Evolutionary conservation across 2,113 vertebrate species (phyloP), one percentile per base, ranked within the genome.

Genomic region (Mormyrus iriodes): DNA sequence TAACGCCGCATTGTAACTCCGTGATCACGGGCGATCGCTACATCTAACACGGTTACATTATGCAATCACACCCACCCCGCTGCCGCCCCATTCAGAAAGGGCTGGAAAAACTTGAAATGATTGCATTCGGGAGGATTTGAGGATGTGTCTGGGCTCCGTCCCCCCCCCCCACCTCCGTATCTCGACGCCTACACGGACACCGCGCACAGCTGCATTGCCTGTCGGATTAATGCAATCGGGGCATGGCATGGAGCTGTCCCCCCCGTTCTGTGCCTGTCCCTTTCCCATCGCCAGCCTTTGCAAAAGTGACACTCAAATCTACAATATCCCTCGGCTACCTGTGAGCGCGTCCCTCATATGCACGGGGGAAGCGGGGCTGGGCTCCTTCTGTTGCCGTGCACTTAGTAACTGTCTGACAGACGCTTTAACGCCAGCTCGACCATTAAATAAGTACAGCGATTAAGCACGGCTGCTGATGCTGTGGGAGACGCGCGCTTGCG

Each of bases 191-290:
- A 96, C 96, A 97, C 95, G 93, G 96, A 97, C 96, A 97, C 96
- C 96, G 97, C 97, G 96, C 96, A 98, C 97, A 98, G 96, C 98
- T 99, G 97, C 98, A 98, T 97, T 98, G 97, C 97, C 97, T 97
- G 96, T 96, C 97, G 97, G 97, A 97, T 97, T 97, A 96, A 95
- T 95, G 96, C 95, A 96, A 95, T 95, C 95, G 95, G 95, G 93
- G 96, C 95, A 96, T 95, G 95, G 93, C 94, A 93, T 92, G 95
- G 93, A 93, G 94, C 94, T 93, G 24, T 89, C 48, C 87, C 88
- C 93, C 92, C 91, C 69, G 31, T 79, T 24, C 88, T 24, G 79
- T 85, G 13, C 89, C 31, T 76, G 12, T 58, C 58, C 85, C 53
- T 85, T 87, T 51, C 55, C 27, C 87, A 13, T 83, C 9, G 10